Evolutionary conservation across 1,140 invertebrate species (phyloP).

Genomic region (Trichogramma pretiosum): DNA sequence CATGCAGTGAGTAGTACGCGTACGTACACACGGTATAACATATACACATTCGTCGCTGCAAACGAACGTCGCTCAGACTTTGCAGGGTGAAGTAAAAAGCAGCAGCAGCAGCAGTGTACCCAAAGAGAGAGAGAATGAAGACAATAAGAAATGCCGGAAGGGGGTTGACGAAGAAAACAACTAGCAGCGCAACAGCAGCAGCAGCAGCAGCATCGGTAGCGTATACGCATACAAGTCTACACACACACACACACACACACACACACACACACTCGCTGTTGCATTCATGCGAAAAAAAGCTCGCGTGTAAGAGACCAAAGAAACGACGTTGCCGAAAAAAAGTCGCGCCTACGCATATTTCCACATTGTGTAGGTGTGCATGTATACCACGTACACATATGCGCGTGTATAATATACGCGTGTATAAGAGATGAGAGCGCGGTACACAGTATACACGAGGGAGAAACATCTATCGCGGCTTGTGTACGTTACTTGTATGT

Average conservation of each 20-base stretch:
- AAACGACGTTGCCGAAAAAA: conserved; percentile 5
- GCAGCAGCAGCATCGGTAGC: too few species aligned
- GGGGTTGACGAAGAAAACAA: too few species aligned
- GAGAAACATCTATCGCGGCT: too few species aligned
- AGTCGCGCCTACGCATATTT: conserved; percentile 24
- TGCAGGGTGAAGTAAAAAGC: conserved; percentile 4
- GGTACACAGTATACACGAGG: too few species aligned
- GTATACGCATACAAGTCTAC: too few species aligned
- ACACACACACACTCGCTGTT: neutral
- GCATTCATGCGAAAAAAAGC: conserved; percentile 1
- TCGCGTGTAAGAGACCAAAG: neutral
- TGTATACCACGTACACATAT: conserved; percentile 25
- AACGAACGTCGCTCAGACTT: conserved; percentile 9
- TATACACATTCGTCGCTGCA: neutral
- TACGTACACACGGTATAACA: conserved; percentile 7
- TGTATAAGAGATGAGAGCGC: conserved; percentile 11
- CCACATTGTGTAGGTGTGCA: too few species aligned
- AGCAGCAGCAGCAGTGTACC: too few species aligned
- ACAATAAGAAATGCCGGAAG: conserved; percentile 14
- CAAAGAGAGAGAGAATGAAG: conserved; percentile 6
- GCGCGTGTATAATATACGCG: conserved; percentile 7
- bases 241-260: neutral
- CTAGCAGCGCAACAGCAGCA: too few species aligned
- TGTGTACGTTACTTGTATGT: too few species aligned
- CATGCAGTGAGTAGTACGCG: conserved; percentile 15